phyloP scores from a whole-genome alignment of 2,113 vertebrate genomes.

The Marmota monax region DNA sequence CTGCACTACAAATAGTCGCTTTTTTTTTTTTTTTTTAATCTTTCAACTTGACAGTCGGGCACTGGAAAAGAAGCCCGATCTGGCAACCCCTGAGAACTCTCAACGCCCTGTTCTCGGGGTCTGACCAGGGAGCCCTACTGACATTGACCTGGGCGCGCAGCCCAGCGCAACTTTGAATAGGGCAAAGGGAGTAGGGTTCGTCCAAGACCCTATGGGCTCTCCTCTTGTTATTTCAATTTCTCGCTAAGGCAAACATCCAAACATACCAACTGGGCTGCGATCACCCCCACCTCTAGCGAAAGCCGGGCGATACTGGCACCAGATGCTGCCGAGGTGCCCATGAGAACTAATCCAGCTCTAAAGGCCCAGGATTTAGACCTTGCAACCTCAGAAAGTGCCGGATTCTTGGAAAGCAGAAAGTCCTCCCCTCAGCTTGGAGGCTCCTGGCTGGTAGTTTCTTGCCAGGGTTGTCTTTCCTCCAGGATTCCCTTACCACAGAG shows the following conservation, averaged over 20 bases:
- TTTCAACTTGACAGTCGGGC: constrained; percentile 81
- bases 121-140: not conserved
- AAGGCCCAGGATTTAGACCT: too few species aligned
- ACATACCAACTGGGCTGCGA: too few species aligned
- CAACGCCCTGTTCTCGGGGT: accelerated
- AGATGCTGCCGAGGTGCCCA: not conserved
- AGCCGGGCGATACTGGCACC: accelerated
- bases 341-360: accelerated
- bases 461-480: not conserved
- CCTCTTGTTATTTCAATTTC: not conserved
- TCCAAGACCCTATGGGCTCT: not conserved
- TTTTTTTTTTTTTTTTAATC: constrained; percentile 46
- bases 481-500: accelerated
- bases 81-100: not conserved
- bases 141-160: too few species aligned
- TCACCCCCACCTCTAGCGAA: not conserved
- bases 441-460: not conserved
- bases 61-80: not conserved
- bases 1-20: constrained; percentile 86
- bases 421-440: accelerated
- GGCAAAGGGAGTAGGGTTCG: not conserved
- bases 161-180: not conserved
- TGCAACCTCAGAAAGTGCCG: not conserved
- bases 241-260: not conserved
- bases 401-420: not conserved